Evolutionary conservation across 2,113 vertebrate genomes (phyloP).

Genomic region (Varanus salvator): DNA sequence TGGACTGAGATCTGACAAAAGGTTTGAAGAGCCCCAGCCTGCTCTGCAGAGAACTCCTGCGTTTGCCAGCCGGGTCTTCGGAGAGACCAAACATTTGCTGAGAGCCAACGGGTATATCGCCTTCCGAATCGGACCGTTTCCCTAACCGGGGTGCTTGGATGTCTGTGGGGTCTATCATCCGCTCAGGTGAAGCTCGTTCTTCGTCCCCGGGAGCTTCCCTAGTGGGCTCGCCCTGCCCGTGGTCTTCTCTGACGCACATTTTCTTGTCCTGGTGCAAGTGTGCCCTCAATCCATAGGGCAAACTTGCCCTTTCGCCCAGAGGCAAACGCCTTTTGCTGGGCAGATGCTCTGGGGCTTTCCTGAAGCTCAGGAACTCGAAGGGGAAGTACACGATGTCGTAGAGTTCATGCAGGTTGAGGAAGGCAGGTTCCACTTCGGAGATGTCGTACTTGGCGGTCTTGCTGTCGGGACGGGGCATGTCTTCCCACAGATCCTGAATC

Average conservation of each 20-base stretch:
- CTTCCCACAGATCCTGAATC: conserved; percentile 75
- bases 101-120: conserved; percentile 23
- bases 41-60: conserved; percentile 69
- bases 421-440: conserved; percentile 78
- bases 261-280: conserved; percentile 62
- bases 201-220: conserved; percentile 49
- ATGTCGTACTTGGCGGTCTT: conserved; percentile 75
- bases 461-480: conserved; percentile 44
- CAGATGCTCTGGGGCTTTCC: conserved; percentile 69
- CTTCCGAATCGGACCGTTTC: conserved; percentile 38
- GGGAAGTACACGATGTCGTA: conserved; percentile 81
- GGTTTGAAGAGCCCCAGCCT: conserved; percentile 67
- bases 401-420: conserved; percentile 78
- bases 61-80: conserved; percentile 63
- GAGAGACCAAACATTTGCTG: conserved; percentile 16
- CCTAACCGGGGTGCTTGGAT: neutral
- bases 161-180: neutral
- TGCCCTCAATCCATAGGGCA: conserved; percentile 37
- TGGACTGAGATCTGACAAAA: conserved; percentile 53
- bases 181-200: conserved; percentile 15
- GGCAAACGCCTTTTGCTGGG: conserved; percentile 48
- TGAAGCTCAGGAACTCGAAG: conserved; percentile 75
- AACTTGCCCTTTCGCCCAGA: conserved; percentile 55
- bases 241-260: conserved; percentile 45
- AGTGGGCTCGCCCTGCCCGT: neutral